These are phyloP conservation scores for Anorthoa munda DNA, from an alignment of 2,888 invertebrate genomes.

Conservation along the genomic window DNA sequence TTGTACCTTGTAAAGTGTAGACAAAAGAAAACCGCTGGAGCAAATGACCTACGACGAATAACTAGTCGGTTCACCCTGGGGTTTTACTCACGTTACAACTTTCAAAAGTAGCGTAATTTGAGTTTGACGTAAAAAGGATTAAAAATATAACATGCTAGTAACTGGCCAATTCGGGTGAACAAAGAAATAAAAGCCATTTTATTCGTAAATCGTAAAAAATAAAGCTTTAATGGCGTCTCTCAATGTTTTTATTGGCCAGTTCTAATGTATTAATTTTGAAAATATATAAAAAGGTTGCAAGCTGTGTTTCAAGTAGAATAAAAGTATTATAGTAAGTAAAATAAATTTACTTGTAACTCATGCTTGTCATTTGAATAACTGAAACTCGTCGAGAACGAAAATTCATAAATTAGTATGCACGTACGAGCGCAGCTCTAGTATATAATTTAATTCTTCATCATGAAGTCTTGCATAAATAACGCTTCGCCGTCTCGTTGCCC, in stretches of 20 bases:
- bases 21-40: slow-evolving; percentile 29
- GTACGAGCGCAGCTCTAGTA: slow-evolving; percentile 50
- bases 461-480: slow-evolving; percentile 49
- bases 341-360: neutral
- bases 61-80: neutral
- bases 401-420: slow-evolving; percentile 32
- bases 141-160: neutral
- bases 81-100: neutral
- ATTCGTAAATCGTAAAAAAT: neutral
- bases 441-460: slow-evolving; percentile 50
- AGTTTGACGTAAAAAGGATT: slow-evolving; percentile 6
- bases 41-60: slow-evolving; percentile 6
- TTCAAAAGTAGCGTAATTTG: neutral
- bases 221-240: neutral
- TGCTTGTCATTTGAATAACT: slow-evolving; percentile 15
- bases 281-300: neutral
- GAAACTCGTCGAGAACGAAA: slow-evolving; percentile 14
- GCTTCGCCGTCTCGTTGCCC: slow-evolving; percentile 31
- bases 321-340: too few relatives aligned
- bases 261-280: neutral
- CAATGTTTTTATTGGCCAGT: neutral
- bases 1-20: slow-evolving; percentile 1
- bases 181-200: neutral
- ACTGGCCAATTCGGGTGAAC: neutral
- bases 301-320: neutral